Evolutionary conservation across 2,797 vertebrate species (phyloP), one percentile per base, ranked within the genome.

Genomic region (Syngnathus acus): DNA sequence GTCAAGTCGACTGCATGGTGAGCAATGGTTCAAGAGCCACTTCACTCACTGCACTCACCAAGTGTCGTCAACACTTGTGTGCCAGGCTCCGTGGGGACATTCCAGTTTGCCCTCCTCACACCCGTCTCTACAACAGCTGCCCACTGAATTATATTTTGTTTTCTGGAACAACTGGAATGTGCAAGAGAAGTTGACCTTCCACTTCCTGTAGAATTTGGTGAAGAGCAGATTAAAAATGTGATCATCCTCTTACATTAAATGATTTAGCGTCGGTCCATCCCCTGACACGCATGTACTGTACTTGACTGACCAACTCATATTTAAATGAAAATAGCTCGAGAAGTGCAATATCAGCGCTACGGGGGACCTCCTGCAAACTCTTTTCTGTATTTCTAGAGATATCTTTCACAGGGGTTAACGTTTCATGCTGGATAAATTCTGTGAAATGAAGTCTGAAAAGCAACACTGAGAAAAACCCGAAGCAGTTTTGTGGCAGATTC

Each of bases 401-500:
- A 62, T 26, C 21, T 43, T 23, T 26, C 60, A 26, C 21, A n/a
- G 9, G 40, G 14, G 42, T 45, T 45, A 45, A 26, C 21, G 43
- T 62, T 23, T 45, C 60, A 62, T 45, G 60, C 60, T 43, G 26
- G 45, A 26, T 62, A 45, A 45, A 16, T 62, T n/a, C 59, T 61
- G 59, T 42, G n/a, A 45, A 62, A 62, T 62, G 11, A 62, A 62
- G 21, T 43, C 60, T 23, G 40, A 26, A 26, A 62, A 62, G 60
- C 21, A 16, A 63, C 16, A 63, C 37, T 48, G 17, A 47, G 62
- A 14, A 50, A 26, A 64, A 50, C 43, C 62, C 6, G 16, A 64
- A 26, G 43, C 45, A 37, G 21, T 62, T 62, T 45, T 62, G 60
- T 45, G 21, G 42, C 60, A 62, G n/a, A 62, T 73, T 78, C 67